These are phyloP conservation scores for Maconellicoccus hirsutus DNA, from an alignment of 1,140 invertebrate genomes.

Conservation along the genomic window DNA sequence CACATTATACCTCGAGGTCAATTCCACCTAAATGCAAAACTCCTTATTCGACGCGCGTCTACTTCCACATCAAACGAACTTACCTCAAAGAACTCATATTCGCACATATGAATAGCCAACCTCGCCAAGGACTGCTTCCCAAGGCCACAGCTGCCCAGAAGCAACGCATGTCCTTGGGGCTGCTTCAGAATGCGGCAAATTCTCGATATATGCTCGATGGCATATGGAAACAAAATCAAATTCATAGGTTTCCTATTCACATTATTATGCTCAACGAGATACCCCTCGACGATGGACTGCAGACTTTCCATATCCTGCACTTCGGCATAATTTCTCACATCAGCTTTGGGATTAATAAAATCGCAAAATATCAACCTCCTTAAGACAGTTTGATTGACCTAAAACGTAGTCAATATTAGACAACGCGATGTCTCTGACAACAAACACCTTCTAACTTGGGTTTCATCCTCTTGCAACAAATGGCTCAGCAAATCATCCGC, in stretches of 20 bases:
- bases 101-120: constrained; percentile 82
- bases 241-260: constrained; percentile 97
- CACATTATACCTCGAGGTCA: constrained; percentile 70
- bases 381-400: constrained; percentile 52
- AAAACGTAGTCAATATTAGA: not conserved
- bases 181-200: constrained; percentile 86
- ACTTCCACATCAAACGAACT: not conserved
- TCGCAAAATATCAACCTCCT: constrained; percentile 87
- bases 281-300: constrained; percentile 73
- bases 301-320: constrained; percentile 72
- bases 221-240: constrained; percentile 89
- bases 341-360: constrained; percentile 86
- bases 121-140: constrained; percentile 81
- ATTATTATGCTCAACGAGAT: constrained; percentile 85
- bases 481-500: constrained; percentile 41
- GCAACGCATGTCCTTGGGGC: constrained; percentile 68
- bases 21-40: constrained; percentile 68
- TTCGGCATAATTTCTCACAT: constrained; percentile 77
- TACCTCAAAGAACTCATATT: constrained; percentile 72
- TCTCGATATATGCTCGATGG: constrained; percentile 85
- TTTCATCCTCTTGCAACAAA: constrained; percentile 24
- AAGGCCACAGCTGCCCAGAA: constrained; percentile 83
- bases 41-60: not conserved
- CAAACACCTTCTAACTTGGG: not conserved
- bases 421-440: too few species aligned